These are phyloP conservation scores for Scortum barcoo DNA, from an alignment of 2,113 vertebrate species.

Conservation along the genomic window DNA sequence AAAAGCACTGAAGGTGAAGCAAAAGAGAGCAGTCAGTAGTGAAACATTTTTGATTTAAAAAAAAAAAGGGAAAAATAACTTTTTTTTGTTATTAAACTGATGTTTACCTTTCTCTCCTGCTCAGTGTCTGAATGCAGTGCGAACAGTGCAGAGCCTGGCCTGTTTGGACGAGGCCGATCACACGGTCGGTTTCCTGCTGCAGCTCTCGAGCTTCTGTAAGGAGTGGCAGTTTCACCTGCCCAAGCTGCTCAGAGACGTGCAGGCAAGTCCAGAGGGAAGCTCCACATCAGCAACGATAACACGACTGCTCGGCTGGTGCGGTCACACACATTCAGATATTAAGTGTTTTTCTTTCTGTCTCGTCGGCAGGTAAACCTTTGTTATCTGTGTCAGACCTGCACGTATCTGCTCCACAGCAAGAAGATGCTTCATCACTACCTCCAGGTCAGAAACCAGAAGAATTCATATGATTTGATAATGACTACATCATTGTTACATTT, in stretches of 20 bases:
- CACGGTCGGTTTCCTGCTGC: conserved; percentile 96
- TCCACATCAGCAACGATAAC: background rate
- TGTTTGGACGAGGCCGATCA: conserved; percentile 97
- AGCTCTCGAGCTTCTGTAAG: conserved; percentile 95
- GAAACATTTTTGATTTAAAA: background rate
- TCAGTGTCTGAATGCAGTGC: conserved; percentile 95
- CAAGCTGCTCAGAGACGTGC: conserved; percentile 92
- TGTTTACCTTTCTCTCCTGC: background rate
- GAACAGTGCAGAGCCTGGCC: conserved; percentile 93
- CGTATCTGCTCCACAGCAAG: conserved; percentile 96
- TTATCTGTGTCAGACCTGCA: conserved; percentile 97
- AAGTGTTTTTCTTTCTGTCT: background rate
- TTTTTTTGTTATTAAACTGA: too few relatives aligned
- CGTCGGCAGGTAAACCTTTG: conserved; percentile 92
- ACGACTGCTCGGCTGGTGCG: background rate
- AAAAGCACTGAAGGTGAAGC: too few relatives aligned
- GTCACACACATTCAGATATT: background rate
- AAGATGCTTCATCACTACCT: conserved; percentile 99
- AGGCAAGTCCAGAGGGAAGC: conserved; percentile 81
- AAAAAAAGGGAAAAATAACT: background rate
- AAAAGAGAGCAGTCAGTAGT: background rate
- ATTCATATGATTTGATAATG: background rate
- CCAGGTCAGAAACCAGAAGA: conserved; percentile 85
- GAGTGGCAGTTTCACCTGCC: conserved; percentile 99
- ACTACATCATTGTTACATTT: background rate